Base-by-base conservation (phyloP, 2,113 vertebrate species). In the Raphicerus campestris region DNA sequence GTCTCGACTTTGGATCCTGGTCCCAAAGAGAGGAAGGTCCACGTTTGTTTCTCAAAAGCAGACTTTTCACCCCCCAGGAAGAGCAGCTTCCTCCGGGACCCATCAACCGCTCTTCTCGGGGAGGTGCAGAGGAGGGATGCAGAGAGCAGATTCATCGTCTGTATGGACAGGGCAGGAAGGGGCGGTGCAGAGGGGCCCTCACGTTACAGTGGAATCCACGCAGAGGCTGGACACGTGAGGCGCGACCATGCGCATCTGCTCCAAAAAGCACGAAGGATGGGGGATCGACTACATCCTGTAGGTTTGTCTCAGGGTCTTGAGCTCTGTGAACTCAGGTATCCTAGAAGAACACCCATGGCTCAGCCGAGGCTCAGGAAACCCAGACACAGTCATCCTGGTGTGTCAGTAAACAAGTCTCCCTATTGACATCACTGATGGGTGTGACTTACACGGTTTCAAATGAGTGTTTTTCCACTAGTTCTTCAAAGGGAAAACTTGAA, bases 401-500 rank as follows among this genome's bases (percentile, higher is more conserved):
- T 3, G 77, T 86, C 94, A 45, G 78, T 28, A 91, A 95, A 78
- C 35, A 94, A 26, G 15, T 14, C 45, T 32, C 58, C 30, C 63
- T 13, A 8, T 9, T 30, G 32, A 83, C 93, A 73, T 89, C 61
- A 91, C 63, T 58, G 66, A 39, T 15, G 17, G 9, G 6, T 13
- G 55, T 51, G 89, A 97, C 91, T 61, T 22, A 82, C 30, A 55
- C 39, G 19, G 49, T 53, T 84, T 70, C 63, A 47, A 88, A 24
- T 80, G 47, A 95, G 7, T 75, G 78, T 73, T 39, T 22, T 11
- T 22, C 66, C 66, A 70, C n/a, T 39, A 6, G n/a, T 22, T 82
- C 94, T 85, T 92, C 3, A 2, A 91, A 78, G 89, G 32, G 87
- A 51, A 89, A 95, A 94, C 47, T 88, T 73, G 55, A 60, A 73